Conservation (phyloP, 2,888 invertebrate genomes). For the Drosophila mayaguana region DNA sequence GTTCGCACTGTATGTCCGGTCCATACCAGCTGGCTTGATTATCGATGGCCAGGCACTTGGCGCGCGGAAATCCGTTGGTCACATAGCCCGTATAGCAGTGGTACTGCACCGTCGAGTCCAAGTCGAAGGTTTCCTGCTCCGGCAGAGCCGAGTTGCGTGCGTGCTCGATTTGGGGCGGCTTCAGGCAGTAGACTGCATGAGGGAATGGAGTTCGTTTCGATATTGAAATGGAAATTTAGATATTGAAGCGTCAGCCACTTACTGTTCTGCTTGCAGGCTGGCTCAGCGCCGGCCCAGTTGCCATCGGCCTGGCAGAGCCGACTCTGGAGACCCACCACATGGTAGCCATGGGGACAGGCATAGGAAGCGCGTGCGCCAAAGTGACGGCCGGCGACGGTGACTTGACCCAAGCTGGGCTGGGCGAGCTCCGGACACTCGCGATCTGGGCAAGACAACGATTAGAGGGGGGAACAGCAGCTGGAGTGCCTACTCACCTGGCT, state of each 20-base stretch:
- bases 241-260: slow-evolving; percentile 82
- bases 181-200: slow-evolving; percentile 91
- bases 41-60: slow-evolving; percentile 96
- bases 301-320: slow-evolving; percentile 97
- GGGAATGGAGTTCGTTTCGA: neutral
- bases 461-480: neutral
- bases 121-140: slow-evolving; percentile 94
- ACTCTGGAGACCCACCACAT: slow-evolving; percentile 94
- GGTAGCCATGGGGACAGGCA: slow-evolving; percentile 94
- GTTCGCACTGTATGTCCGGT: slow-evolving; percentile 97
- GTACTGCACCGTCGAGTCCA: slow-evolving; percentile 96
- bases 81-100: slow-evolving; percentile 97
- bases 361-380: slow-evolving; percentile 94
- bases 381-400: slow-evolving; percentile 90
- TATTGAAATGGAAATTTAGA: neutral
- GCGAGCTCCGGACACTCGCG: slow-evolving; percentile 94
- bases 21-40: slow-evolving; percentile 97
- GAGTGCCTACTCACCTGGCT: slow-evolving; percentile 90
- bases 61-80: slow-evolving; percentile 95
- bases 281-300: slow-evolving; percentile 93
- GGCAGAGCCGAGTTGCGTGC: slow-evolving; percentile 94
- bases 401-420: slow-evolving; percentile 91
- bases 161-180: slow-evolving; percentile 93
- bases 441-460: slow-evolving; percentile 85
- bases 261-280: slow-evolving; percentile 94